A percentile compares a stretch with the other conserved stretches of the same genome.
phyloP scores from a whole-genome alignment of 2,888 invertebrate genomes.

The Cyaniris semiargus region DNA sequence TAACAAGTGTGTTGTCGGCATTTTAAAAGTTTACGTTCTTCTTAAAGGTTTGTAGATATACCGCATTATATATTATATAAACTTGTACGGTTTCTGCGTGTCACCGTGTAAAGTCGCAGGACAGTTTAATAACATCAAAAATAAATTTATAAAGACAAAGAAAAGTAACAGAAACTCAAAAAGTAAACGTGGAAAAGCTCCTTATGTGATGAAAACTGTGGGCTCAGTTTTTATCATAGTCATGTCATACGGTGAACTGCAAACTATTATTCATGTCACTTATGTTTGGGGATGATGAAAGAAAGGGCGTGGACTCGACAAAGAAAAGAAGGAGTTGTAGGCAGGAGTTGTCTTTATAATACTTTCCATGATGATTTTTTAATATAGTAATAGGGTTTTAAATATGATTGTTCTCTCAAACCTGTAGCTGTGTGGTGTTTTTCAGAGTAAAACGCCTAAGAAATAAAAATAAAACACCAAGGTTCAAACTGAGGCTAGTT shows the following conservation, averaged over 20 bases:
- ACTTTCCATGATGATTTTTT: too few relatives aligned
- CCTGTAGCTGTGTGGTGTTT: too few relatives aligned
- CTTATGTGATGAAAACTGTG: neutral
- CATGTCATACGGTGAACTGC: neutral
- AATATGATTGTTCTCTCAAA: too few relatives aligned
- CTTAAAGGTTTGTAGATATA: too few relatives aligned
- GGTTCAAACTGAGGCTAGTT: too few relatives aligned
- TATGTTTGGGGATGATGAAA: neutral
- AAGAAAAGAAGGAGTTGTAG: neutral
- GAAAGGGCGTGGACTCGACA: neutral
- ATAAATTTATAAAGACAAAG: neutral
- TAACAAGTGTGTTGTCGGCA: too few relatives aligned
- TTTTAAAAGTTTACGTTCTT: too few relatives aligned
- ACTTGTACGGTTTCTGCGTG: neutral
- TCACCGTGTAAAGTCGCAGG: neutral
- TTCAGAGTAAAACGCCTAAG: too few relatives aligned
- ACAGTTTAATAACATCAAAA: neutral
- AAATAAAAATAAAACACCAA: too few relatives aligned
- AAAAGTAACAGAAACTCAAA: neutral
- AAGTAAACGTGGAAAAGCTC: neutral
- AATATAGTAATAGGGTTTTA: too few relatives aligned
- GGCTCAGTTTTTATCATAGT: neutral
- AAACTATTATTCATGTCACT: neutral
- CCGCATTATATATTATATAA: too few relatives aligned
- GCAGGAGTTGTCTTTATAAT: too few relatives aligned